Percentiles rank a stretch among this genome's conserved stretches.
Conservation (phyloP, 2,113 vertebrate genomes). For the Mus musculus region GRCm39 chr9:107581001-107581500, state of each 20-base stretch:
- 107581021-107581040: neutral
- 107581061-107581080: conserved; percentile 3
- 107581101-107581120: conserved; percentile 65
- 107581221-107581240: conserved; percentile 73
- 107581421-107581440: neutral
- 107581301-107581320: conserved; percentile 25
- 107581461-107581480: neutral
- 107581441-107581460: neutral
- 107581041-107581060: neutral
- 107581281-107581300: conserved; percentile 75
- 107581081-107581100: neutral
- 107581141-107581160: conserved; percentile 72
- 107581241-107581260: conserved; percentile 69
- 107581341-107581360: neutral
- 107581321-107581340: neutral
- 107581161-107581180: conserved; percentile 75
- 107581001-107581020: neutral
- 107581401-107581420: conserved; percentile 14
- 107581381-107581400: neutral
- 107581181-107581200: conserved; percentile 58
- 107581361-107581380: neutral
- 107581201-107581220: conserved; percentile 61
- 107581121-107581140: conserved; percentile 69
- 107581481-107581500: neutral
- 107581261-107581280: conserved; percentile 40